Conservation (phyloP, 2,888 invertebrate species). For the Trichacis sp. region DNA sequence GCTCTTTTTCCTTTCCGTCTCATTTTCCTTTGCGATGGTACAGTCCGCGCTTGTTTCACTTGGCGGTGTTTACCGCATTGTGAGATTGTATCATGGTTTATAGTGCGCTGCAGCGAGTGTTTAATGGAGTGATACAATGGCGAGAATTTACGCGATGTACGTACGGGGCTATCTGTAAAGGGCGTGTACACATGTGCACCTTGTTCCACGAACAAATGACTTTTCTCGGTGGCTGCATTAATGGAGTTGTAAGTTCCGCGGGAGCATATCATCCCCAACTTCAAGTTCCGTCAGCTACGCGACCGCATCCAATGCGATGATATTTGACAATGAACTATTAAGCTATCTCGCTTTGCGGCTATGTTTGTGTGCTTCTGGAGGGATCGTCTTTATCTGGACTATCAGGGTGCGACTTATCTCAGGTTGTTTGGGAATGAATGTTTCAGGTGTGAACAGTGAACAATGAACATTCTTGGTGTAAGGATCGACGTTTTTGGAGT, state of each 20-base stretch:
- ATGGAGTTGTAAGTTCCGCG: constrained; percentile 11
- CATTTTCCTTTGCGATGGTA: constrained; percentile 20
- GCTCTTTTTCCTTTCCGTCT: constrained; percentile 16
- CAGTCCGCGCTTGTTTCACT: constrained; percentile 54
- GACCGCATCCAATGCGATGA: no score
- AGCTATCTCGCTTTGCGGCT: no score
- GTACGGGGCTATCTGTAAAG: constrained; percentile 36
- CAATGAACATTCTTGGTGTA: no score
- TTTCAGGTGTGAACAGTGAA: no score
- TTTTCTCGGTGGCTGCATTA: constrained; percentile 13
- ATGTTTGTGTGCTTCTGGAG: no score
- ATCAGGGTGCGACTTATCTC: no score
- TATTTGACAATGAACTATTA: no score
- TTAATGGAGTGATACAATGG: constrained; percentile 64
- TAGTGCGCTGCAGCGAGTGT: constrained; percentile 62
- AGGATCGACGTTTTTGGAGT: no score
- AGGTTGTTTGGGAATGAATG: no score
- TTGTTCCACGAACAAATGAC: constrained; percentile 34
- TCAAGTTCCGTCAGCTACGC: constrained; percentile 16
- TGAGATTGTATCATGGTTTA: constrained; percentile 63
- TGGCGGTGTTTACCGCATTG: constrained; percentile 64
- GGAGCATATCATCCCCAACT: constrained; percentile 9
- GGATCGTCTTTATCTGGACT: no score
- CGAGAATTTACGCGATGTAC: constrained; percentile 39
- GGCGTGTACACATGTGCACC: constrained; percentile 25